Evolutionary conservation across 2,888 invertebrate species (phyloP), one percentile per base, ranked within the genome.

Genomic region (Melanophora roralis): DNA sequence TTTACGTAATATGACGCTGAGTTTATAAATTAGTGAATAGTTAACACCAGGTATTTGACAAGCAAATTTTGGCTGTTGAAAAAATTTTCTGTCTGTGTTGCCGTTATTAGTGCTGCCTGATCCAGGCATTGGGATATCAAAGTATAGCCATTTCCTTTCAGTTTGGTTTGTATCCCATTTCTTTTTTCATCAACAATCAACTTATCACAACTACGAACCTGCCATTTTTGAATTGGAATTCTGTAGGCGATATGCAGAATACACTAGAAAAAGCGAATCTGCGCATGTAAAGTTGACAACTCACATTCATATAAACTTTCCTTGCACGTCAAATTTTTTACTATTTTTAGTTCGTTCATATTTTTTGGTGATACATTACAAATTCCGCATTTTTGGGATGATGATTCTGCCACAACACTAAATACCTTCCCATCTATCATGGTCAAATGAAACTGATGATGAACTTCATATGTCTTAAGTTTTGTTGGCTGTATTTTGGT

Each of bases 351-450:
- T 3, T 49, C 49, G 23, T 49, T 49, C 49, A 49, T 49, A 49
- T 49, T 49, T 49, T 49, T 49, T 12, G 49, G 23, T 49, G 12
- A n/a, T 27, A 6, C 27, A 6, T 27, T 27, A 6, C 27, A 27
- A 6, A 27, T 27, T 27, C 47, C 59, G 57, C 69, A 59, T 16
- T 14, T 68, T 75, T 68, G 75, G 12, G 68, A 45, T n/a, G 75
- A 62, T 19, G 55, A 53, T 60, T 75, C 55, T 27, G 62, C 43
- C 1, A 75, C 49, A 49, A 45, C 32, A 55, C 62, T 68, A 62
- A 69, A 69, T 12, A 55, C 40, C 36, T 76, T 76, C 7, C 76
- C 71, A 64, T 77, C 69, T 11, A 77, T 77, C 49, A 49, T 49
- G 49, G 49, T 49, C 49, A 49, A 23, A 23, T 49, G 27, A 27